Conservation (phyloP, 1,140 invertebrate species). For the Elymnias hypermnestra region DNA sequence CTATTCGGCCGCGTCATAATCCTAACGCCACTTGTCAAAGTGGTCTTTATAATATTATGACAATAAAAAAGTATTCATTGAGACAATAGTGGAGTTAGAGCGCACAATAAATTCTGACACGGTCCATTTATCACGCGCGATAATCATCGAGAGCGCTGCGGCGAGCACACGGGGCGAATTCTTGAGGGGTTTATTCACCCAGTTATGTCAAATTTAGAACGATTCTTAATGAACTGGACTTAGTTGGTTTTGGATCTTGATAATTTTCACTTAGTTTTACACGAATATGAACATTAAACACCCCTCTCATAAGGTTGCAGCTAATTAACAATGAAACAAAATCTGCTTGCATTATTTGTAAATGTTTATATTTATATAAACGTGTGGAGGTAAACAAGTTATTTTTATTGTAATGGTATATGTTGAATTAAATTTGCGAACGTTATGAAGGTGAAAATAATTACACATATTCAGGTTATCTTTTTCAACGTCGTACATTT, state of each 20-base stretch:
- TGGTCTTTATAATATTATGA: slow-evolving; percentile 63
- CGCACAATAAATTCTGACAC: slow-evolving; percentile 68
- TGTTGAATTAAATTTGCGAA: too few relatives aligned
- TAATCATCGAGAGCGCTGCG: slow-evolving; percentile 50
- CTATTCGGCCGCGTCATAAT: slow-evolving; percentile 39
- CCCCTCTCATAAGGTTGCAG: neutral
- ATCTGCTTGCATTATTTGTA: neutral
- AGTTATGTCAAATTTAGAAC: slow-evolving; percentile 40
- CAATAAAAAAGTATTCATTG: slow-evolving; percentile 74
- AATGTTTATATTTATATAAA: neutral
- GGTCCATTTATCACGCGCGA: slow-evolving; percentile 67
- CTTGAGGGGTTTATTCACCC: slow-evolving; percentile 51
- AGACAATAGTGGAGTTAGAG: slow-evolving; percentile 67
- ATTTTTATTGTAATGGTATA: too few relatives aligned
- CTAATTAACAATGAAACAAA: neutral
- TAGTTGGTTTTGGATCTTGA: slow-evolving; percentile 13
- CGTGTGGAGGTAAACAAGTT: too few relatives aligned
- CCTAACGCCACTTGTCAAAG: slow-evolving; percentile 63
- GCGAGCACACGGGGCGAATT: slow-evolving; percentile 52
- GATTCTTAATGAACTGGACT: slow-evolving; percentile 17
- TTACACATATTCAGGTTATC: too few relatives aligned
- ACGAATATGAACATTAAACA: neutral
- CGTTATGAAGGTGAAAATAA: too few relatives aligned
- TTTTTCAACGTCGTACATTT: too few relatives aligned
- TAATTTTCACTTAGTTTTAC: neutral